These are phyloP conservation scores for Elephas maximus DNA, from an alignment of 2,113 vertebrate species.

Conservation along the genomic window DNA sequence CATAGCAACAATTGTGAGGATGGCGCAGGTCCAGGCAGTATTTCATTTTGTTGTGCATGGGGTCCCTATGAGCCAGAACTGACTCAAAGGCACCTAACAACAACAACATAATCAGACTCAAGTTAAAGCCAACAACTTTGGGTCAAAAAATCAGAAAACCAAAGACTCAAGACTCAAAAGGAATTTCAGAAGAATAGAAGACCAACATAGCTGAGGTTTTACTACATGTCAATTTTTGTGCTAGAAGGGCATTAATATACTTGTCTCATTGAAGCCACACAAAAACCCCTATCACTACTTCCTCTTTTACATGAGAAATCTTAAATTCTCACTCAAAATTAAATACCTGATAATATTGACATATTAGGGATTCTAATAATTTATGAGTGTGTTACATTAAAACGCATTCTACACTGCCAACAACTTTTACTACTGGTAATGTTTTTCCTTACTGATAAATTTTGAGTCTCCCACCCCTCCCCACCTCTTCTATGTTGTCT, in stretches of 20 bases:
- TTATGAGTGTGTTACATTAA: background rate
- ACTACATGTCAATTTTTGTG: background rate
- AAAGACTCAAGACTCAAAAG: no score
- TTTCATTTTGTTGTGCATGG: no score
- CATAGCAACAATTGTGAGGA: no score
- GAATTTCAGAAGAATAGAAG: background rate
- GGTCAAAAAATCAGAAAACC: background rate
- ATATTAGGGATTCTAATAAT: background rate
- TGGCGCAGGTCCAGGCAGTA: no score
- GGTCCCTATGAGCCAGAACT: no score
- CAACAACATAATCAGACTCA: background rate
- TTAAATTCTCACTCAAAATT: background rate
- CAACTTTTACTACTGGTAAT: background rate
- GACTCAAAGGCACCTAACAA: no score
- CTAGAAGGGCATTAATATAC: background rate
- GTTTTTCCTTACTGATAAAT: background rate
- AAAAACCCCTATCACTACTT: background rate
- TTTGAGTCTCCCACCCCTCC: background rate
- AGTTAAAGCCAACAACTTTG: background rate
- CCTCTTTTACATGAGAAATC: background rate
- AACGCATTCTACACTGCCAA: background rate
- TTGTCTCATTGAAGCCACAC: background rate
- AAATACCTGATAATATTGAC: background rate
- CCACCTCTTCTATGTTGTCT: background rate
- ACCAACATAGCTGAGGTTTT: background rate